Percentiles rank a stretch among this genome's conserved stretches.
Conservation (phyloP, 2,888 invertebrate genomes). For the Adineta ricciae region DNA sequence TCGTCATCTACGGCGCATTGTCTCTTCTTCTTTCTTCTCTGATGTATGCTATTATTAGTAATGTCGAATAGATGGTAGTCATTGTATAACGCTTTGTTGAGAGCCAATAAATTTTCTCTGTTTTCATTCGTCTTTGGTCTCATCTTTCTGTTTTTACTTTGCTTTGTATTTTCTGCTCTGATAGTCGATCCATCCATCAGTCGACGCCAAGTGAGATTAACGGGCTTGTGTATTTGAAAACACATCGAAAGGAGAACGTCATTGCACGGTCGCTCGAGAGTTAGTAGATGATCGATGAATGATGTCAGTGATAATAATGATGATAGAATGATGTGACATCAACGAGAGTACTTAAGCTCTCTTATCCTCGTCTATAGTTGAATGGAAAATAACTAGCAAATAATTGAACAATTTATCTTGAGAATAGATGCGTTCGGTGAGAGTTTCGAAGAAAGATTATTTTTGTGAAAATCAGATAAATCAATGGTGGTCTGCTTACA, state of each 20-base stretch:
- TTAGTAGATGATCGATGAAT: not conserved
- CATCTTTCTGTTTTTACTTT: not conserved
- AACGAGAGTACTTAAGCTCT: not conserved
- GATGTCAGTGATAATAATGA: not conserved
- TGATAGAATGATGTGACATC: slow-evolving; percentile 5
- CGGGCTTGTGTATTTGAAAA: not conserved
- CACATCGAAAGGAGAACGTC: not conserved
- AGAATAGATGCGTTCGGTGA: not conserved
- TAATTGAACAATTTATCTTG: not conserved
- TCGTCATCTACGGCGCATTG: too few relatives aligned
- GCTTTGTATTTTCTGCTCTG: not conserved
- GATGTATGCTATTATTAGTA: not conserved
- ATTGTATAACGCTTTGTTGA: not conserved
- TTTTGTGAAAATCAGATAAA: not conserved
- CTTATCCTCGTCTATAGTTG: not conserved
- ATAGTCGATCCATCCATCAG: not conserved
- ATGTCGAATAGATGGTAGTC: not conserved
- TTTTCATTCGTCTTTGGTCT: not conserved
- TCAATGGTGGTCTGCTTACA: not conserved
- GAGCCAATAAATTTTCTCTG: not conserved
- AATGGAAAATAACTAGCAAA: not conserved
- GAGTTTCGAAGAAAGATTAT: not conserved
- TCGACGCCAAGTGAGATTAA: not conserved
- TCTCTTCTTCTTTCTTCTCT: not conserved
- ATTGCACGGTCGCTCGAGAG: not conserved